phyloP scores from a whole-genome alignment of 2,888 invertebrate genomes.

The Hoplodrina blanda region DNA sequence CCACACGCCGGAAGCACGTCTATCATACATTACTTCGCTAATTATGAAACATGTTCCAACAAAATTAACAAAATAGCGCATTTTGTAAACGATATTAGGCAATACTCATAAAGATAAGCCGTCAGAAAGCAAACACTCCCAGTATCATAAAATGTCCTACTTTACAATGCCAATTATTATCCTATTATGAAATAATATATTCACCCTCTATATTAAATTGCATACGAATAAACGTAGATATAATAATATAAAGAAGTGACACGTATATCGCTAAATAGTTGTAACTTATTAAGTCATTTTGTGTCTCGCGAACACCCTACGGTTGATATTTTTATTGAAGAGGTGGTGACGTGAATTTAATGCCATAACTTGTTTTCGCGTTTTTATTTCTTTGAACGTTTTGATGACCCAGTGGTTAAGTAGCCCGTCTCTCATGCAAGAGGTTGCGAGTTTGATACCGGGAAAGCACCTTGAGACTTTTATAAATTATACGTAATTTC shows the following conservation, averaged over 20 bases:
- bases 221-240: conserved; percentile 47
- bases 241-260: conserved; percentile 51
- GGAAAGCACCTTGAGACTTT: no score
- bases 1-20: conserved; percentile 29
- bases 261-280: conserved; percentile 53
- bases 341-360: conserved; percentile 24
- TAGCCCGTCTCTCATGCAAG: no score
- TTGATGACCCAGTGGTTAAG: no score
- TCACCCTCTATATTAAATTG: conserved; percentile 70
- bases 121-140: conserved; percentile 63
- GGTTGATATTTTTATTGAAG: conserved; percentile 20
- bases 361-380: background rate
- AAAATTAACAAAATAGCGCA: conserved; percentile 62
- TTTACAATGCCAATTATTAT: conserved; percentile 75
- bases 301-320: conserved; percentile 24
- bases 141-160: conserved; percentile 72
- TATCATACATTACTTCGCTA: conserved; percentile 54
- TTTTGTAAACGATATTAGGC: conserved; percentile 62
- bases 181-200: conserved; percentile 71
- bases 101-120: conserved; percentile 72
- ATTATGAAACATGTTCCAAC: conserved; percentile 59
- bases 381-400: conserved; percentile 20
- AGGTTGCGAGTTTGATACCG: no score
- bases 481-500: no score
- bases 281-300: conserved; percentile 40